Evolutionary conservation across 2,888 invertebrate genomes (phyloP), one percentile per base, ranked within the genome.

Genomic region (Agriopis leucophaearia): DNA sequence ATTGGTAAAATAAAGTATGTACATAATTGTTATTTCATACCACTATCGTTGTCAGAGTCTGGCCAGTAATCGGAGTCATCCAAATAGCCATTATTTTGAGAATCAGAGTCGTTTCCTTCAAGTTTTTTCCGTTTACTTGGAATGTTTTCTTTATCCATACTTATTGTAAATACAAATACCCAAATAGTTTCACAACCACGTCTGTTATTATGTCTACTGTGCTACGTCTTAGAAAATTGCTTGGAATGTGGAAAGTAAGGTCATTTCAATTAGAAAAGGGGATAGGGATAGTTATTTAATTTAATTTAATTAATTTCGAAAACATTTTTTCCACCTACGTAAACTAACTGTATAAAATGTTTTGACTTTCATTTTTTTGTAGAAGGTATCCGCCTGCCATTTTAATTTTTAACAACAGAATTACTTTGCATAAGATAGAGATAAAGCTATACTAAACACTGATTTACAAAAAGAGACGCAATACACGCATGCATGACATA

Each of bases 21-120:
- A 4, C 10, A 18, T 55, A 16, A 40, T 18, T 42, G 38, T 12
- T 38, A 48, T 18, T 16, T 48, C 48, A 5, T 47, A 91, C 88
- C 89, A 75, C 77, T 81, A 51, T 89, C 91, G 72, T 82, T 84
- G 7, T 89, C 91, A 0, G 91, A 86, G 68, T 89, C 90, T 0
- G 90, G 87, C 92, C 92, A 93, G 69, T 86, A 89, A 77, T 92
- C 92, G 1, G 92, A 92, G 76, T 86, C 85, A 75, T 85, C 83
- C 69, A 86, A 80, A 62, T 80, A 78, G 59, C 77, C 78, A 71
- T 81, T 81, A 55, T 74, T 89, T 72, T 91, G 88, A 55, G 78
- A 69, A 44, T 87, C 74, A 77, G 88, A 86, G 80, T 83, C 82
- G 71, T 78, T 81, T 59, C 85, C 83, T 13, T 86, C 85, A 13